Base-by-base conservation (phyloP, 2,113 vertebrate genomes). In the Podarcis muralis region DNA sequence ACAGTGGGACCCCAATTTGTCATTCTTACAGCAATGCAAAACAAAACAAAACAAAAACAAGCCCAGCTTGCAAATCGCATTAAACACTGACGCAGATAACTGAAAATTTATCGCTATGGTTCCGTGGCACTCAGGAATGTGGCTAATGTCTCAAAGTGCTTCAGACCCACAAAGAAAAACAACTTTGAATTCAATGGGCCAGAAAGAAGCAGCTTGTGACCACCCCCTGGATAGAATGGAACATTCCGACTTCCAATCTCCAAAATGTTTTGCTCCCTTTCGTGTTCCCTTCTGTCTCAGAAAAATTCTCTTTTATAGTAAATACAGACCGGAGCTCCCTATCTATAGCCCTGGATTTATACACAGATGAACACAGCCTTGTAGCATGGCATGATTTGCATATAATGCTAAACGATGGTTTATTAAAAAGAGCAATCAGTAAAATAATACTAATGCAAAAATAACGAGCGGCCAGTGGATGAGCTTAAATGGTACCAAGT, bases 401-500 rank as follows among this genome's bases (percentile, higher is more conserved):
- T 20, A 15, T 62, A 62, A 20, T 20, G 18, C 59, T 62, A 62
- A 62, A 62, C 16, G 1, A 20, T 20, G 59, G 59, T 62, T 5
- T 62, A 62, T 5, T 62, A 20, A 62, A 81, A 62, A 62, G 15
- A 62, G 48, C 66, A 76, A 66, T 30, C 22, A 74, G 77, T 59
- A n/a, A 20, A 7, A 23, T 68, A 16, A 0, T 35, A 81, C 59
- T 65, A 32, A 82, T 40, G 80, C 59, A 82, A 82, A 82, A 82
- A 65, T 82, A 82, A 40, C 6, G 13, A 82, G 66, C 8, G 40
- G 18, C 25, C 18, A n/a, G 69, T 2, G n/a, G 43, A 59, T 57
- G 20, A 84, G 0, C 2, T 0, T 1, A 77, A 69, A 69, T 87
- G 37, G 30, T 25, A 23, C 8, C 18, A 0, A 0, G 16, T 76